Evolutionary conservation across 2,797 vertebrate genomes (phyloP).

Genomic region (Propithecus deckenii): DNA sequence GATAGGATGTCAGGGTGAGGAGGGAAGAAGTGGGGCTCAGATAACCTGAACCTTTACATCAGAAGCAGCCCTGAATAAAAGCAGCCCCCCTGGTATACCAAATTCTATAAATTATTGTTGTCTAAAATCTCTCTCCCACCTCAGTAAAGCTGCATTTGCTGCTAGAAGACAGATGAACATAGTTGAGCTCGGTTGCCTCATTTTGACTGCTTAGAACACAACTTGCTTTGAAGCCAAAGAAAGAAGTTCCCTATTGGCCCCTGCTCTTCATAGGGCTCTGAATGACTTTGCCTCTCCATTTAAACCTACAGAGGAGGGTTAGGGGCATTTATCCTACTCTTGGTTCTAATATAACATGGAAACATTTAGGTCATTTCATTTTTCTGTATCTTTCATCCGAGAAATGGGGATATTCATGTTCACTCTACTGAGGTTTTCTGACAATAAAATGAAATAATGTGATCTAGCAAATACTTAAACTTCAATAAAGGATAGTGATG

Average conservation of each 20-base stretch:
- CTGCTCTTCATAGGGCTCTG: not conserved
- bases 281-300: not conserved
- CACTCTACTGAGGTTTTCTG: slow-evolving; percentile 1
- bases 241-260: not conserved
- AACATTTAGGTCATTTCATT: not conserved
- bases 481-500: not conserved
- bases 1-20: not conserved
- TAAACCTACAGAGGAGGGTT: not conserved
- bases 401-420: not conserved
- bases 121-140: not conserved
- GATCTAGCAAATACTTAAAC: not conserved
- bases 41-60: not conserved
- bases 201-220: not conserved
- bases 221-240: not conserved
- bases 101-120: not conserved
- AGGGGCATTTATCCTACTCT: not conserved
- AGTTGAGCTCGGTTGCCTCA: not conserved
- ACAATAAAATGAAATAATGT: not conserved
- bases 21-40: not conserved
- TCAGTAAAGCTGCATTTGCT: not conserved
- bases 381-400: slow-evolving; percentile 39
- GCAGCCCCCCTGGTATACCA: not conserved
- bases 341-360: not conserved
- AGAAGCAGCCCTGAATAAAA: not conserved
- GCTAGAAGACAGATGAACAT: not conserved